These are phyloP conservation scores for Nephrotoma guestfalica DNA, from an alignment of 2,888 invertebrate genomes.

Conservation along the genomic window DNA sequence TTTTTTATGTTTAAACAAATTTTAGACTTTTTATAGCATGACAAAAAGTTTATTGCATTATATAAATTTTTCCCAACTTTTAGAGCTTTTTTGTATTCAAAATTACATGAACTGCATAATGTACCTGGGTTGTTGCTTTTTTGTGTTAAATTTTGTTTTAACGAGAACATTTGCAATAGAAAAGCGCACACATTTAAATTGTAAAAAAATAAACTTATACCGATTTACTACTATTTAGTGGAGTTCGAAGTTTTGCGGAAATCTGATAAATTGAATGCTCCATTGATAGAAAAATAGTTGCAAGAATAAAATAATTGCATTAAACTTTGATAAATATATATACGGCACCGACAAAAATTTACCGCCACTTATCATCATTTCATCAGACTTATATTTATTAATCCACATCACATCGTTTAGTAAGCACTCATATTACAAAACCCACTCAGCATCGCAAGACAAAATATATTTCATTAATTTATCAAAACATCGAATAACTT, in stretches of 20 bases:
- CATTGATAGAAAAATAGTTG: too few species aligned
- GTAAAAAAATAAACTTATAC: neutral
- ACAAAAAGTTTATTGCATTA: neutral
- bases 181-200: neutral
- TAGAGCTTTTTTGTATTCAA: neutral
- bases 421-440: neutral
- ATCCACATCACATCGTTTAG: neutral
- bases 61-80: neutral
- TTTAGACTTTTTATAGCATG: neutral
- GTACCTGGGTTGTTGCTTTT: neutral
- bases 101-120: neutral
- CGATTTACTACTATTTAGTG: too few species aligned
- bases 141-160: neutral
- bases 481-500: neutral
- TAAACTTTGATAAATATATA: too few species aligned
- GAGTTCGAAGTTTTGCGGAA: neutral
- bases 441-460: neutral
- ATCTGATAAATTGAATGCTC: neutral
- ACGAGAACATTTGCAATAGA: neutral
- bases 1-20: neutral
- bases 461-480: neutral
- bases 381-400: neutral
- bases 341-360: too few species aligned
- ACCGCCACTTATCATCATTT: too few species aligned
- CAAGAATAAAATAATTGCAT: too few species aligned